Evolutionary conservation across 2,797 vertebrate species (phyloP).

Genomic region (Xiphophorus birchmanni): DNA sequence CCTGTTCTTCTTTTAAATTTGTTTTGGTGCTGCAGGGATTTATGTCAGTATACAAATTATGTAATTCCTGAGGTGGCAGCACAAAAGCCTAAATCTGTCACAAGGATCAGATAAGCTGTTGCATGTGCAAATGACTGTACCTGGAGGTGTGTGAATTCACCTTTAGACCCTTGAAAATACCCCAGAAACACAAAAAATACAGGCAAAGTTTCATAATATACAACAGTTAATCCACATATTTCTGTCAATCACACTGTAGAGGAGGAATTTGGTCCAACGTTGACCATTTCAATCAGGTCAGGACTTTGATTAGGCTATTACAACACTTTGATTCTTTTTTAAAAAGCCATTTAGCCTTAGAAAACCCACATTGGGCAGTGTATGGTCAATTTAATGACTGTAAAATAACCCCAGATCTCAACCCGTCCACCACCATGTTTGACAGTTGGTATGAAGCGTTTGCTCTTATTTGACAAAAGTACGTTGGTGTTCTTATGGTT

Average conservation of each 20-base stretch:
- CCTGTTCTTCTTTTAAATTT: constrained; percentile 75
- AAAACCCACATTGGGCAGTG: not conserved
- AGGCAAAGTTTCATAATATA: not conserved
- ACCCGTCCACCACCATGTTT: not conserved
- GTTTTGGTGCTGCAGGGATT: constrained; percentile 60
- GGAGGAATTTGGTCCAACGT: not conserved
- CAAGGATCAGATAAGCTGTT: constrained; percentile 71
- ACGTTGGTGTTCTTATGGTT: not conserved
- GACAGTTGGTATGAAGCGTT: not conserved
- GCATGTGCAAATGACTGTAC: constrained; percentile 49
- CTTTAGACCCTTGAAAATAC: constrained; percentile 29
- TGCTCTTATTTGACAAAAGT: not conserved
- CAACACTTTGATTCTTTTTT: not conserved
- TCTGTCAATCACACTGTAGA: not conserved
- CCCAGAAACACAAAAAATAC: constrained; percentile 1
- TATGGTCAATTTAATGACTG: not conserved
- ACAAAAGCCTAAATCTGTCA: constrained; percentile 70
- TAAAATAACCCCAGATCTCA: not conserved
- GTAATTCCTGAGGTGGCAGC: constrained; percentile 67
- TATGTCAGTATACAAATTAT: constrained; percentile 71
- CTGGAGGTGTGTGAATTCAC: constrained; percentile 40
- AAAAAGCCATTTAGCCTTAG: not conserved
- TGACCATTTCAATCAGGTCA: not conserved
- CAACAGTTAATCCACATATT: not conserved
- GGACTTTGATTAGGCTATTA: not conserved